Evolutionary conservation across 2,888 invertebrate species (phyloP).

Genomic region (Rhamphomyia laevipes): DNA sequence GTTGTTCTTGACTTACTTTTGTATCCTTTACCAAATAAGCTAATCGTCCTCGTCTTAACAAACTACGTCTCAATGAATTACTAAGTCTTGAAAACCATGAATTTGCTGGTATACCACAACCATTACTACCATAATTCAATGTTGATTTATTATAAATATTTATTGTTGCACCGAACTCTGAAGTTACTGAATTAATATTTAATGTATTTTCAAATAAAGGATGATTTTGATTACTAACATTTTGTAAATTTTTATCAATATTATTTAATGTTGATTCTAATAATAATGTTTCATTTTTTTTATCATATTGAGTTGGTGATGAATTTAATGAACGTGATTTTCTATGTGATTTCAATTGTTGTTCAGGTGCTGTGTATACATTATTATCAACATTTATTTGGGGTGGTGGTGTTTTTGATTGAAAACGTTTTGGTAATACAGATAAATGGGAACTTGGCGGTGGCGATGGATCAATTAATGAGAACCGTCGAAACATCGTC

Average conservation of each 20-base stretch:
- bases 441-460: slow-evolving; percentile 24
- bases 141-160: background rate
- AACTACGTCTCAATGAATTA: slow-evolving; percentile 13
- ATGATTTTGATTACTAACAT: too few relatives aligned
- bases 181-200: background rate
- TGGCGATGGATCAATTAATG: slow-evolving; percentile 30
- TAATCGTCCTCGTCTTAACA: slow-evolving; percentile 7
- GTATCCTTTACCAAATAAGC: too few relatives aligned
- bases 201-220: too few relatives aligned
- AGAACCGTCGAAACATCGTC: slow-evolving; percentile 34
- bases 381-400: slow-evolving; percentile 17
- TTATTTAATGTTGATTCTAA: background rate
- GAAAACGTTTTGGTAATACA: slow-evolving; percentile 21
- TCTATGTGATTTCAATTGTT: slow-evolving; percentile 11
- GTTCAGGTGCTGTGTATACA: background rate
- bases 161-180: background rate
- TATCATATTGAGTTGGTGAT: slow-evolving; percentile 23
- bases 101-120: background rate
- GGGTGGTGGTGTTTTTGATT: slow-evolving; percentile 13
- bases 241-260: too few relatives aligned
- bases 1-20: too few relatives aligned
- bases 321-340: slow-evolving; percentile 33
- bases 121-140: background rate
- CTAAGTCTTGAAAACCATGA: slow-evolving; percentile 14
- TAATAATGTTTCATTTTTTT: slow-evolving; percentile 26